Percentiles rank a stretch among this genome's conserved stretches.
phyloP scores from a whole-genome alignment of 1,140 invertebrate species.

The Teleopsis dalmanni region DNA sequence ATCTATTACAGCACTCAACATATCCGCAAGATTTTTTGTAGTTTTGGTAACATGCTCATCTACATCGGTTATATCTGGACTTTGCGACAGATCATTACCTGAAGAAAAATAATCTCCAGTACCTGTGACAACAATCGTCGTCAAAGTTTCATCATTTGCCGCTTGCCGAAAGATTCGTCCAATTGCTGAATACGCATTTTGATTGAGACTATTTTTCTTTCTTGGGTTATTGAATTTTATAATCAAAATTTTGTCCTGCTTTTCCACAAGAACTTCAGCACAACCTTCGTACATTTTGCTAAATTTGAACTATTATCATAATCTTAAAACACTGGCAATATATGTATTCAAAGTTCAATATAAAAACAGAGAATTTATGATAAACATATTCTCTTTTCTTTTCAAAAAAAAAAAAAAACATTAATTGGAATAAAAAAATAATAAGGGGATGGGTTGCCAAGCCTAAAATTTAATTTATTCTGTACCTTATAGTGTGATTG shows the following conservation, averaged over 20 bases:
- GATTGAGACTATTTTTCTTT: conserved; percentile 73
- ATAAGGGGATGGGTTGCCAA: too few relatives aligned
- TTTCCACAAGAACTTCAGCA: conserved; percentile 22
- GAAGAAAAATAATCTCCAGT: conserved; percentile 28
- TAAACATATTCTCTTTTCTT: too few relatives aligned
- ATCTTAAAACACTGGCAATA: too few relatives aligned
- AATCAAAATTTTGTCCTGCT: conserved; percentile 34
- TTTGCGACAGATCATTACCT: conserved; percentile 26
- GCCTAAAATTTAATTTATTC: too few relatives aligned
- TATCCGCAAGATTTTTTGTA: conserved; percentile 43
- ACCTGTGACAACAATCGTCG: conserved; percentile 29
- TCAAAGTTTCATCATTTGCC: conserved; percentile 22
- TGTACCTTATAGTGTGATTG: too few relatives aligned
- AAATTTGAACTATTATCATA: too few relatives aligned
- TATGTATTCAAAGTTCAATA: too few relatives aligned
- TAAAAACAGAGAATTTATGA: too few relatives aligned
- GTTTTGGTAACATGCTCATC: conserved; percentile 11
- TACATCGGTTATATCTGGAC: conserved; percentile 9
- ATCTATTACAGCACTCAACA: conserved; percentile 75
- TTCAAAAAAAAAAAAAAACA: too few relatives aligned
- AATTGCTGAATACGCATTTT: conserved; percentile 22
- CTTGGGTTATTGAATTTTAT: conserved; percentile 66
- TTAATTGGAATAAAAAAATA: too few relatives aligned
- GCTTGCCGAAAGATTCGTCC: conserved; percentile 19
- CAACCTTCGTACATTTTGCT: conserved; percentile 25